Evolutionary conservation across 2,888 invertebrate species (phyloP).

Genomic region (Crepidodera aurea): DNA sequence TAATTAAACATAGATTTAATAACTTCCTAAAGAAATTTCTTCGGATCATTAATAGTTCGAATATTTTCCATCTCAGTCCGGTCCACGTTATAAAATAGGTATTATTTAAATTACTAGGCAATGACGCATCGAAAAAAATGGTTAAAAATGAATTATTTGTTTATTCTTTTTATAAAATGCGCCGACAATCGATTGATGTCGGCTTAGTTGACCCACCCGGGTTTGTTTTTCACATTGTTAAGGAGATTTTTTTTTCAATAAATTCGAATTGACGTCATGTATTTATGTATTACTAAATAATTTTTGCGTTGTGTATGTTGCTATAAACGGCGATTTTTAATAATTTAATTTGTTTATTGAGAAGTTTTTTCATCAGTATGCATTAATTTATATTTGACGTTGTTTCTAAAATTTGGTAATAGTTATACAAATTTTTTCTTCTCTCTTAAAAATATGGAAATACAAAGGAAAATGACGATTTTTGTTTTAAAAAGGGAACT

Average conservation of each 20-base stretch:
- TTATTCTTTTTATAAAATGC: constrained; percentile 28
- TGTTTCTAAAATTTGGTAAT: no score
- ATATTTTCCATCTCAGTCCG: no score
- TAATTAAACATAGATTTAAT: no score
- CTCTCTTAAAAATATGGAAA: no score
- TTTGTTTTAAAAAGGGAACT: no score
- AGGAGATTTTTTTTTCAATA: background rate
- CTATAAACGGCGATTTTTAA: background rate
- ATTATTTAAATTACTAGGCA: constrained; percentile 28
- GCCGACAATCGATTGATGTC: constrained; percentile 22
- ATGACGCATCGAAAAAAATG: constrained; percentile 34
- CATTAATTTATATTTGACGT: no score
- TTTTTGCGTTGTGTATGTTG: constrained; percentile 6
- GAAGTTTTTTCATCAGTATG: no score
- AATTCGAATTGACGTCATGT: background rate
- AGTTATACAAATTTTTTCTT: no score
- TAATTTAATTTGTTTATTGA: no score
- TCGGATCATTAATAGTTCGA: no score
- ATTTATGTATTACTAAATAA: background rate
- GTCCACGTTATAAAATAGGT: background rate
- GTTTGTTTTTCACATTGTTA: constrained; percentile 17
- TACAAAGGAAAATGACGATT: no score
- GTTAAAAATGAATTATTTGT: constrained; percentile 37
- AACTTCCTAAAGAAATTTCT: no score
- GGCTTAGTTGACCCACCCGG: constrained; percentile 15